Base-by-base conservation (phyloP, 2,797 vertebrate genomes). In the Chrysocyon brachyurus region DNA sequence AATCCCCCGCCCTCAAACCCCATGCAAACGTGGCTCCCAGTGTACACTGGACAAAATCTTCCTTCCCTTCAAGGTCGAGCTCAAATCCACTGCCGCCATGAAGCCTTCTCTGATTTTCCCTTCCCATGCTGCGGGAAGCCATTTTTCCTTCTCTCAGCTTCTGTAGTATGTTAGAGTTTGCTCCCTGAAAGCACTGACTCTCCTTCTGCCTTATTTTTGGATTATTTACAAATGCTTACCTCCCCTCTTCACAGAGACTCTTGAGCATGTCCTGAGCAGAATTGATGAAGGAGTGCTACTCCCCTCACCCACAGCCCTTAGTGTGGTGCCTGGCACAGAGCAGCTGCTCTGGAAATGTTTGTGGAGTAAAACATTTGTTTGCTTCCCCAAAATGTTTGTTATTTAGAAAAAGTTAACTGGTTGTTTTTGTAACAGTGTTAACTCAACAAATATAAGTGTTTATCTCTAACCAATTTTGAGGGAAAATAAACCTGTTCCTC, bases 31-130 rank as follows among this genome's bases (percentile, higher is more conserved):
- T 16, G n/a, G 6, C 92, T 57, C 64, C 64, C 46, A 1, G 3
- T 66, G 83, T 57, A 12, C 85, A 22, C 31, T n/a, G 24, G n/a
- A 59, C 15, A 15, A 46, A 72, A 7, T 59, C n/a, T 73, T 33
- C 8, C 19, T 64, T 54, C 75, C 77, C 59, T 77, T 83, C 59
- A 57, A 56, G 40, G 17, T 66, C 63, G 26, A 31, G 40, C 59
- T 56, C 63, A 81, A 6, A 40, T 31, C 57, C 79, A 26, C 66
- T 11, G 7, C 82, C 1, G 6, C 46, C 33, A 3, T 1, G 68
- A 94, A 83, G 91, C 66, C 72, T 49, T 72, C 86, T 95, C 82
- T 83, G 82, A 75, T 92, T 87, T 86, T 54, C 28, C 61, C 78
- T 87, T 87, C 83, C 72, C 63, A 22, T 28, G 24, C 68, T 33